phyloP scores from a whole-genome alignment of 2,113 vertebrate species.

The Laticauda laticaudata region DNA sequence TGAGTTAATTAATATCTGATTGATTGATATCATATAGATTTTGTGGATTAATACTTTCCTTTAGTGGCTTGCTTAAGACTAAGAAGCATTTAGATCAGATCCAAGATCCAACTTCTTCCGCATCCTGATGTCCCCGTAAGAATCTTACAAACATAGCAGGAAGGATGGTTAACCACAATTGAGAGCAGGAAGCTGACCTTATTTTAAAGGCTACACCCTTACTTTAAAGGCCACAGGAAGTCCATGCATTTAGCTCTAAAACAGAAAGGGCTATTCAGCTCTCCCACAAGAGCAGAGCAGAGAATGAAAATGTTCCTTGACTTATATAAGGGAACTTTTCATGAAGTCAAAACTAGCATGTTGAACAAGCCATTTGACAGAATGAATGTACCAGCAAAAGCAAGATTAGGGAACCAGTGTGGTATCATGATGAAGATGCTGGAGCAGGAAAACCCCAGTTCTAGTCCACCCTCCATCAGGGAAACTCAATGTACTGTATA shows the following conservation, averaged over 20 bases:
- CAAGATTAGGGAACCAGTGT: neutral
- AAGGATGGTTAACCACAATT: neutral
- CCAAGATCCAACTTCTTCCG: neutral
- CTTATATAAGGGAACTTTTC: neutral
- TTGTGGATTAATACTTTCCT: neutral
- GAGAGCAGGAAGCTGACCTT: neutral
- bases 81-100: neutral
- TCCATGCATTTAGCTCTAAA: neutral
- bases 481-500: neutral
- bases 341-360: neutral
- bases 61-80: neutral
- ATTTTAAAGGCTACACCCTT: neutral
- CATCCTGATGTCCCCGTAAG: neutral
- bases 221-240: neutral
- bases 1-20: neutral
- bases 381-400: neutral
- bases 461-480: neutral
- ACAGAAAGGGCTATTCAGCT: neutral
- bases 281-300: neutral
- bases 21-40: neutral
- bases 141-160: neutral
- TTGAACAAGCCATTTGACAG: neutral
- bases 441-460: neutral
- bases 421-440: neutral
- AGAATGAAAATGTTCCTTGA: neutral